Percentiles rank a stretch among this genome's conserved stretches.
phyloP scores from a whole-genome alignment of 2,113 vertebrate genomes.

The Hemicordylus capensis region DNA sequence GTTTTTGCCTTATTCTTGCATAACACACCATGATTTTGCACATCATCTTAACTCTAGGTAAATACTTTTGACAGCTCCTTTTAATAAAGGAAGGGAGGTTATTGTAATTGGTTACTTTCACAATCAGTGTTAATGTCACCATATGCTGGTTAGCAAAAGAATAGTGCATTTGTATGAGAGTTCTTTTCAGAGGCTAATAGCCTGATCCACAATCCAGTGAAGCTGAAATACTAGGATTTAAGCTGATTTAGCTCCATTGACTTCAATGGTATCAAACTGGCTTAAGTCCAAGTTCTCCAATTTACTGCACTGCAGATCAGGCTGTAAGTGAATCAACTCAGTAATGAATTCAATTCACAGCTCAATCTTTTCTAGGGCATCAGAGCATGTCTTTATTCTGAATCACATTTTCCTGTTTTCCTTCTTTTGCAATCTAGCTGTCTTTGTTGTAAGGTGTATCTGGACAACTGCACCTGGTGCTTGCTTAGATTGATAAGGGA shows the following conservation, averaged over 20 bases:
- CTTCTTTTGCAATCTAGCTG: conserved; percentile 63
- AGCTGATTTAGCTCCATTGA: conserved; percentile 16
- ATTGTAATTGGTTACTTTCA: conserved; percentile 64
- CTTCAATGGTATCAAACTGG: conserved; percentile 20
- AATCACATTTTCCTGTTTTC: conserved; percentile 70
- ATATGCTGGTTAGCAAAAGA: conserved; percentile 68
- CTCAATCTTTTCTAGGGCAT: conserved; percentile 74
- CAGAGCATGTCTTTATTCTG: conserved; percentile 74
- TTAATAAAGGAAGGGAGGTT: conserved; percentile 41
- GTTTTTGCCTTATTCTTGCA: conserved; percentile 37
- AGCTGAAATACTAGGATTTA: conserved; percentile 19
- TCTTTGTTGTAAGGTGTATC: conserved; percentile 71
- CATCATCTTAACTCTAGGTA: conserved; percentile 46
- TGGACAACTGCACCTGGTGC: conserved; percentile 74
- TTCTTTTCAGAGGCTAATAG: conserved; percentile 57
- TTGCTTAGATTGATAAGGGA: conserved; percentile 72
- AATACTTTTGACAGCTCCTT: conserved; percentile 60
- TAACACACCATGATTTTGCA: conserved; percentile 31
- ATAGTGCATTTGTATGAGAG: conserved; percentile 65
- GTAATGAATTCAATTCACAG: conserved; percentile 73
- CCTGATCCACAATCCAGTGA: conserved; percentile 7
- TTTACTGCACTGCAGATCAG: conserved; percentile 13
- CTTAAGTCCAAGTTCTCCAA: conserved; percentile 19
- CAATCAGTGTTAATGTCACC: conserved; percentile 61
- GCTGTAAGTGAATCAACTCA: conserved; percentile 61